Evolutionary conservation across 2,797 vertebrate genomes (phyloP).

Genomic region (Danionella dracula): DNA sequence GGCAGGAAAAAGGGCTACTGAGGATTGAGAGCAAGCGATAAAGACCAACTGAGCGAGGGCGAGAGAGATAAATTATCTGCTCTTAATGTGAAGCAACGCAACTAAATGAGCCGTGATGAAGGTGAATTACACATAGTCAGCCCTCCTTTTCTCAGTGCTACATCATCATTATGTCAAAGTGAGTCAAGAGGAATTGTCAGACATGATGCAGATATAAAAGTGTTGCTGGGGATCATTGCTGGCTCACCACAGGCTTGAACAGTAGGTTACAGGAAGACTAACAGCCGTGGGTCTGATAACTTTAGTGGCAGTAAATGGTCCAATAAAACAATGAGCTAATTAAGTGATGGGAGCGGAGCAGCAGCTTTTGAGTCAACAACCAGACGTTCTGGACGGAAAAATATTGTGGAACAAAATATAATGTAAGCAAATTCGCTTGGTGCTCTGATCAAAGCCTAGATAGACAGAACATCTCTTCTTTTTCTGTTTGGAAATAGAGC

Average conservation of each 20-base stretch:
- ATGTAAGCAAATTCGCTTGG: too few species aligned
- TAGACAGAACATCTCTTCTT: too few species aligned
- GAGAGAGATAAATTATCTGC: conserved; percentile 74
- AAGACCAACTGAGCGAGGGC: conserved; percentile 22
- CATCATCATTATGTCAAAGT: conserved; percentile 73
- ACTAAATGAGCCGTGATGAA: conserved; percentile 78
- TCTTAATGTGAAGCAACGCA: conserved; percentile 75
- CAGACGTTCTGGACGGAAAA: too few species aligned
- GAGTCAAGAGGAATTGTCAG: conserved; percentile 24
- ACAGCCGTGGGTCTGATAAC: too few species aligned
- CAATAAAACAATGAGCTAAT: too few species aligned
- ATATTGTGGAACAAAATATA: too few species aligned
- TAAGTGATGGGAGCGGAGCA: too few species aligned
- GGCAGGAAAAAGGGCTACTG: conserved; percentile 58
- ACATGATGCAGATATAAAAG: conserved; percentile 25
- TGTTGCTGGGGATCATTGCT: conserved; percentile 16
- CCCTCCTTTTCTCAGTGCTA: conserved; percentile 65
- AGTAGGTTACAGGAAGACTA: too few species aligned
- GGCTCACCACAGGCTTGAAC: neutral
- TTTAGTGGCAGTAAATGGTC: too few species aligned
- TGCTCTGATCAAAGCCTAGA: too few species aligned
- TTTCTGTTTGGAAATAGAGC: too few species aligned
- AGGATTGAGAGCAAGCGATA: conserved; percentile 29
- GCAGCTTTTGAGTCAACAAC: too few species aligned
- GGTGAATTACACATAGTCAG: conserved; percentile 76